Conservation (phyloP, 2,797 vertebrate species). For the Sciaenops ocellatus region DNA sequence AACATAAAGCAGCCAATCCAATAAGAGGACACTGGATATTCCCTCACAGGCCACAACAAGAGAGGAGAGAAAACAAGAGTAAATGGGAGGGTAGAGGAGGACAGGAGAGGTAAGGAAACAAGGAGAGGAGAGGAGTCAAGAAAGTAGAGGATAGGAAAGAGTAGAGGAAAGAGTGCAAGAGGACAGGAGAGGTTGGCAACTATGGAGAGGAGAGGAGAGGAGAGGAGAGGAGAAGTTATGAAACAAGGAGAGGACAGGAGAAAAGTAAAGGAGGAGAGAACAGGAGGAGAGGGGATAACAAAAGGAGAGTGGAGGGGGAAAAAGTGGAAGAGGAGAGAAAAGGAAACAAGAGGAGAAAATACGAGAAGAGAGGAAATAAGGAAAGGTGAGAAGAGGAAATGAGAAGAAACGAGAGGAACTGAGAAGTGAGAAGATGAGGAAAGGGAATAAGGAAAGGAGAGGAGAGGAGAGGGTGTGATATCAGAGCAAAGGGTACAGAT, state of each 20-base stretch:
- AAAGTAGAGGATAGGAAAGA: not conserved
- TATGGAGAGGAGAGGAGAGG: constrained; percentile 56
- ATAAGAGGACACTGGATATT: constrained; percentile 84
- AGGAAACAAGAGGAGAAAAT: not conserved
- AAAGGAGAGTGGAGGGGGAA: constrained; percentile 25
- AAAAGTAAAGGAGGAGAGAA: not conserved
- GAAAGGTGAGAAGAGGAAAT: not conserved
- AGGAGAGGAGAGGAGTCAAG: constrained; percentile 1
- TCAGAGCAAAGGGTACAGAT: constrained; percentile 44
- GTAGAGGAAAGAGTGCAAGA: not conserved
- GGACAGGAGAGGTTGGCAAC: not conserved
- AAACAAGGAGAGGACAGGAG: not conserved
- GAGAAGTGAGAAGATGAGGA: not conserved
- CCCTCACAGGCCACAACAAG: constrained; percentile 52
- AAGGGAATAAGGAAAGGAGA: not conserved
- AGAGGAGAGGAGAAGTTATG: not conserved
- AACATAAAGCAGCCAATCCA: constrained; percentile 84
- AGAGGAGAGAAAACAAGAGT: not conserved
- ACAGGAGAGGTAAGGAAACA: not conserved
- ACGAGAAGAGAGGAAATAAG: not conserved
- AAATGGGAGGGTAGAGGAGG: not conserved
- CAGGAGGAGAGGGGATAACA: constrained; percentile 36
- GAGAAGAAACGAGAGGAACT: not conserved
- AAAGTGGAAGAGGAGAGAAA: not conserved
- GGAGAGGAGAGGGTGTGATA: constrained; percentile 22